Evolutionary conservation across 2,797 vertebrate species (phyloP).

Genomic region (Scyliorhinus canicula): DNA sequence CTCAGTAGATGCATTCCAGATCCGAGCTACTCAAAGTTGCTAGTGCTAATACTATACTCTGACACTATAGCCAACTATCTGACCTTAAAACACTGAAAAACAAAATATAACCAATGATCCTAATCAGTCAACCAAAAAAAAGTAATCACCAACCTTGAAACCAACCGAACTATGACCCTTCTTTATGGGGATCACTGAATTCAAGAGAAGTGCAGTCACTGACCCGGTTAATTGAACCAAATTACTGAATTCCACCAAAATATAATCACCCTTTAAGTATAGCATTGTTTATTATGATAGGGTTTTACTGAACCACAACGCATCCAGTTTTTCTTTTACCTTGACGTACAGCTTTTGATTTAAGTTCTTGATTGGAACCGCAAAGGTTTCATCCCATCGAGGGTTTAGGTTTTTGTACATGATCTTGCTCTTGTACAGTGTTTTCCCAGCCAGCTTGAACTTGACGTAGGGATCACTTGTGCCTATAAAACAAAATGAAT

Average conservation of each 20-base stretch:
- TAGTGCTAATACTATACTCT: background rate
- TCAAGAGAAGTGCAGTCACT: background rate
- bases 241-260: background rate
- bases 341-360: constrained; percentile 75
- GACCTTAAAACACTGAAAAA: background rate
- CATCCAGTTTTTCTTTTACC: constrained; percentile 53
- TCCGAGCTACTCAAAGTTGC: too few relatives aligned
- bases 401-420: constrained; percentile 87
- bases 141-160: background rate
- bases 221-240: background rate
- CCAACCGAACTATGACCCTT: background rate
- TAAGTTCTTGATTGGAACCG: constrained; percentile 72
- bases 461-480: constrained; percentile 93
- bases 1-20: too few relatives aligned
- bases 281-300: background rate
- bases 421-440: constrained; percentile 92
- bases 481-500: constrained; percentile 57
- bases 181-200: background rate
- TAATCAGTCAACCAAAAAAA: background rate
- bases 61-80: background rate
- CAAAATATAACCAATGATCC: background rate
- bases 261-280: background rate
- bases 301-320: background rate
- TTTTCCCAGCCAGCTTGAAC: constrained; percentile 88
- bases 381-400: constrained; percentile 84